phyloP scores from a whole-genome alignment of 1,140 invertebrate species.

The Nebria ingens region DNA sequence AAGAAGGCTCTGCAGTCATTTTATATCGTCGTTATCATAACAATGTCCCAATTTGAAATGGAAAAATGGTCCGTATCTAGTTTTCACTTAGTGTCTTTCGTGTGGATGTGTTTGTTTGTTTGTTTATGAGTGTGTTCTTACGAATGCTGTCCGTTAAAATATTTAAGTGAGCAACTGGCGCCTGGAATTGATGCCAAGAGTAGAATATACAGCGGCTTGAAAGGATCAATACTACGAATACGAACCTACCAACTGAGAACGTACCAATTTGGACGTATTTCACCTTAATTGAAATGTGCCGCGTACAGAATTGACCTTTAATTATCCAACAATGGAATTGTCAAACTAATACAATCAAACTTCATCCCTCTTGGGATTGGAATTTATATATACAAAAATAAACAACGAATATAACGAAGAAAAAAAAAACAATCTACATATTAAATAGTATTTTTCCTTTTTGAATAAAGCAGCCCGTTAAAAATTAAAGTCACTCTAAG shows the following conservation, averaged over 20 bases:
- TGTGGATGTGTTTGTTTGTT: too few species aligned
- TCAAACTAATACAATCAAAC: too few species aligned
- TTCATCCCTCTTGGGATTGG: too few species aligned
- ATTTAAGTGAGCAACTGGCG: background rate
- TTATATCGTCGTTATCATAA: background rate
- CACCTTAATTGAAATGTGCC: background rate
- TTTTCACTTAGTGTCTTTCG: background rate
- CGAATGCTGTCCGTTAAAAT: background rate
- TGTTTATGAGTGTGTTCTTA: background rate
- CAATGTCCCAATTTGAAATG: slow-evolving; percentile 1
- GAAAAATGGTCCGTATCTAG: background rate
- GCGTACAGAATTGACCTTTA: background rate
- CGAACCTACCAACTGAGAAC: background rate
- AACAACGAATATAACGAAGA: too few species aligned
- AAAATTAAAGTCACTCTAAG: too few species aligned
- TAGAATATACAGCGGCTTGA: background rate
- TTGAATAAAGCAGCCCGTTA: too few species aligned
- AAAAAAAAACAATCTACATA: too few species aligned
- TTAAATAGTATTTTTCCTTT: too few species aligned
- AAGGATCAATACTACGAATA: background rate
- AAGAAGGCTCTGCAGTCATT: too few species aligned
- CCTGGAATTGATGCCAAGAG: background rate
- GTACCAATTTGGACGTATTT: background rate
- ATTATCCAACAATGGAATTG: background rate
- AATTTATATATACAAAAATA: too few species aligned